phyloP scores from a whole-genome alignment of 2,888 invertebrate genomes.

The Pseudeuparius sepicola region DNA sequence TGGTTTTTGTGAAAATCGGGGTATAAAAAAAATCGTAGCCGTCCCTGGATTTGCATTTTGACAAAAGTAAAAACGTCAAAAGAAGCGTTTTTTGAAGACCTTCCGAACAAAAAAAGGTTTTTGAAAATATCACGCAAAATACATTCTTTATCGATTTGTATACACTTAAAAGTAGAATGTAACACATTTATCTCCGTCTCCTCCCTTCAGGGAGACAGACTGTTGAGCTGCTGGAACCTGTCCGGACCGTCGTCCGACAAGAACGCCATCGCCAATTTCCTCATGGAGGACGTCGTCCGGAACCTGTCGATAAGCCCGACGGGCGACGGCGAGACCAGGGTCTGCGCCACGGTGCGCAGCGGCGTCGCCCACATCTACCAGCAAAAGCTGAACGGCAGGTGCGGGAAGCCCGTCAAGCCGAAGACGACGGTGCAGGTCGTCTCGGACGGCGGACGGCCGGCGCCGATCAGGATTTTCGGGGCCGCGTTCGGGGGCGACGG shows the following conservation, averaged over 20 bases:
- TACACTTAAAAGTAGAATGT: too few species aligned
- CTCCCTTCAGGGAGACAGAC: slow-evolving; percentile 38
- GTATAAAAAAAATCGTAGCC: too few species aligned
- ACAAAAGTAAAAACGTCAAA: too few species aligned
- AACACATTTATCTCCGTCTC: too few species aligned
- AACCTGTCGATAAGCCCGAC: slow-evolving; percentile 43
- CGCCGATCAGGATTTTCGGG: slow-evolving; percentile 46
- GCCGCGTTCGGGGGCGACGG: slow-evolving; percentile 37
- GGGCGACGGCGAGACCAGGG: slow-evolving; percentile 42
- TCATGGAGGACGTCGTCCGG: slow-evolving; percentile 59
- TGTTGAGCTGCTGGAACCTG: slow-evolving; percentile 43
- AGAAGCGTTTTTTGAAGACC: too few species aligned
- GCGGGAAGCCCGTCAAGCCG: slow-evolving; percentile 54
- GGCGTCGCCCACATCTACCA: slow-evolving; percentile 73
- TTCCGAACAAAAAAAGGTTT: too few species aligned
- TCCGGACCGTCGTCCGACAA: slow-evolving; percentile 40
- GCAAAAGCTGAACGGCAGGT: slow-evolving; percentile 60
- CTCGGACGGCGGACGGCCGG: slow-evolving; percentile 43
- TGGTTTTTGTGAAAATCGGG: too few species aligned
- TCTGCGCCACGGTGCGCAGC: slow-evolving; percentile 54
- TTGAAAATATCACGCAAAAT: too few species aligned
- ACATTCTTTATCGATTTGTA: too few species aligned
- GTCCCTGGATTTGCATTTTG: too few species aligned
- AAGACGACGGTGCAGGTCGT: slow-evolving; percentile 51
- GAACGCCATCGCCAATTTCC: slow-evolving; percentile 47